Evolutionary conservation across 2,797 vertebrate genomes (phyloP).

Genomic region (Australoheros facetus): DNA sequence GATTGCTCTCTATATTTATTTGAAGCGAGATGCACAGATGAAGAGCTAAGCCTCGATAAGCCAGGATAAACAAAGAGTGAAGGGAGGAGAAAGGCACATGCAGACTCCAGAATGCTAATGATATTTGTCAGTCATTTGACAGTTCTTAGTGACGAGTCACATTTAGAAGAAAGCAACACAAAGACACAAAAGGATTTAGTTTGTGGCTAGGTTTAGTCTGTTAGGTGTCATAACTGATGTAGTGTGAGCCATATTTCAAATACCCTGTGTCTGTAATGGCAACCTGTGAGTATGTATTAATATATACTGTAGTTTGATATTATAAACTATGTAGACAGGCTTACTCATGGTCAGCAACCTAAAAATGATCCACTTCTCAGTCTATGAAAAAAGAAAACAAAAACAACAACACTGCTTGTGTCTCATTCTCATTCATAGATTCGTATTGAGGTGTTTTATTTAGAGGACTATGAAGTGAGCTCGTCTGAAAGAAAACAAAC

Average conservation of each 20-base stretch:
- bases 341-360: neutral
- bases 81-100: neutral
- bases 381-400: neutral
- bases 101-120: neutral
- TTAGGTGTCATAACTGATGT: neutral
- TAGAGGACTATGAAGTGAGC: neutral
- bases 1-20: constrained; percentile 35
- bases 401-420: neutral
- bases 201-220: neutral
- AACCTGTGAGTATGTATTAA: neutral
- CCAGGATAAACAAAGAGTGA: constrained; percentile 38
- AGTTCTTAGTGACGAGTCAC: neutral
- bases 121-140: neutral
- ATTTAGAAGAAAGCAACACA: neutral
- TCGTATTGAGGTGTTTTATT: neutral
- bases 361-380: neutral
- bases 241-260: neutral
- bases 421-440: neutral
- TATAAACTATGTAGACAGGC: neutral
- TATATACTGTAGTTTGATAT: neutral
- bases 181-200: neutral
- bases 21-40: constrained; percentile 44
- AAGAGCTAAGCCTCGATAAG: constrained; percentile 27
- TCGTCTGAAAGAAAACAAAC: neutral
- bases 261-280: neutral